Base-by-base conservation (phyloP, 2,113 vertebrate genomes). In the Tonatia bakeri region DNA sequence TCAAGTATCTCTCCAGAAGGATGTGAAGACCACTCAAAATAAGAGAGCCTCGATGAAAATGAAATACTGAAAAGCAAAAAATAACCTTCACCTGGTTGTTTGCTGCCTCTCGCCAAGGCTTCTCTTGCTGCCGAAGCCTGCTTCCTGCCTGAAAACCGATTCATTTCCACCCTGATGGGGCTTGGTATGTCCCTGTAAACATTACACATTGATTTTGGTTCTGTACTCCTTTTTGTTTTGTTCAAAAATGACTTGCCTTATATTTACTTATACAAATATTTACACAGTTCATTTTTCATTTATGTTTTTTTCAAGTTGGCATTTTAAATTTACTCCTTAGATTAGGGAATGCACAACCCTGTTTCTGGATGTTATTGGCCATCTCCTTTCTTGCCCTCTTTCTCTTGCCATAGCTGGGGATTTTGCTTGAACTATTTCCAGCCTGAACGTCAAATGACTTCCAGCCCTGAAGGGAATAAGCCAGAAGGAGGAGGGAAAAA, bases 401-500 rank as follows among this genome's bases (percentile, higher is more conserved):
- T 36, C 7, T 7, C 5, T 22, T 7, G 17, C 31, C n/a, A 45
- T 22, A 73, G 50, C 85, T 59, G 36, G 33, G 6, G 13, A 59
- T 97, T 77, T 94, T 82, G 20, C 67, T 92, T 80, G 47, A 56
- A 80, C 80, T 94, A 54, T 94, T 54, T 36, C 38, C 72, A 96
- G 77, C 45, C 47, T 90, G 38, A 92, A 96, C 45, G 83, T 47
- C 43, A 79, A 95, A 40, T 75, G 73, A 94, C 82, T 96, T 87
- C 90, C 69, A 38, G 47, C 65, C 87, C 84, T 38, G 17, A 76
- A 81, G 47, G 50, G 17, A 96, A 96, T 59, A 69, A 52, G 72
- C 87, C 91, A 95, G 93, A 90, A 97, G 94, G 70, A 83, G 16
- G 36, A 97, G 79, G 69, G 54, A 85, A 90, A 90, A 97, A 73